Conservation (phyloP, 1,140 invertebrate species). For the Leptonema lineaticorne region DNA sequence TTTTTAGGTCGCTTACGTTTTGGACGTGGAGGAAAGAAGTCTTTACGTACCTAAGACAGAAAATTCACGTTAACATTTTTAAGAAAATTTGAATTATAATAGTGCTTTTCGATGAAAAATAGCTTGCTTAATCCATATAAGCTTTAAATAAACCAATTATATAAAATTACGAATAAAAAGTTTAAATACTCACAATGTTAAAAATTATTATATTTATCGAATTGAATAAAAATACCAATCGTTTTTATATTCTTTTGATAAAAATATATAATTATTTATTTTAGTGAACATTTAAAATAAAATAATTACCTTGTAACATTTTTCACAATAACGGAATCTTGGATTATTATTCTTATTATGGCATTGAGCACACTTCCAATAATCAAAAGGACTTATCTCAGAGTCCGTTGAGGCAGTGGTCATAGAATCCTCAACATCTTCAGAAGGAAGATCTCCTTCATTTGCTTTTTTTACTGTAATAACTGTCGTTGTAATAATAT, state of each 20-base stretch:
- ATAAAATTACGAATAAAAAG: neutral
- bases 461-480: slow-evolving; percentile 47
- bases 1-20: slow-evolving; percentile 50
- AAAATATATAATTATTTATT: neutral
- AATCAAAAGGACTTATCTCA: slow-evolving; percentile 59
- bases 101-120: neutral
- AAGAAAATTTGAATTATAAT: neutral
- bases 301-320: slow-evolving; percentile 61
- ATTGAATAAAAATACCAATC: neutral
- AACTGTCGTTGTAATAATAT: slow-evolving; percentile 50
- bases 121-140: no score
- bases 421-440: slow-evolving; percentile 58
- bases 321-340: slow-evolving; percentile 65
- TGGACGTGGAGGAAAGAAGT: slow-evolving; percentile 64
- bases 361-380: slow-evolving; percentile 65
- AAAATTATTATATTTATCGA: neutral
- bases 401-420: slow-evolving; percentile 54
- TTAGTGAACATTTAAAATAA: neutral
- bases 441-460: slow-evolving; percentile 49
- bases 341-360: slow-evolving; percentile 63
- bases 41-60: slow-evolving; percentile 59
- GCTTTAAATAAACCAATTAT: no score
- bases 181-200: neutral
- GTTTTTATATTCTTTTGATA: neutral
- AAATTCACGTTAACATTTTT: neutral